Percentiles rank a stretch among this genome's conserved stretches.
phyloP scores from a whole-genome alignment of 2,888 invertebrate species.

The Drosophila phalerata region DNA sequence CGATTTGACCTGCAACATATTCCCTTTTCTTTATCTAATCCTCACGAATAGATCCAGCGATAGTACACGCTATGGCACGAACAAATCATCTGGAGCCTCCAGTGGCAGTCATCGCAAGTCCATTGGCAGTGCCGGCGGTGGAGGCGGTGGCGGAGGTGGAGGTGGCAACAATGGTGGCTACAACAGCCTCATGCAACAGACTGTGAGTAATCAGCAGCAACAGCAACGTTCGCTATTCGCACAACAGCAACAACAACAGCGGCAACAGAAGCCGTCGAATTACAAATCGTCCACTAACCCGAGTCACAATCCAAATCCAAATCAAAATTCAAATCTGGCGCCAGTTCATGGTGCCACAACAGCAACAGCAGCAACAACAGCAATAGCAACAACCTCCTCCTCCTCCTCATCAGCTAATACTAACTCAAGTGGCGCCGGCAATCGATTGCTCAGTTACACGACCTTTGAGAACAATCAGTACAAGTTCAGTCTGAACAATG shows the following conservation, averaged over 20 bases:
- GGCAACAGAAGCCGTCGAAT: slow-evolving; percentile 72
- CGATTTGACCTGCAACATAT: background rate
- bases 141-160: slow-evolving; percentile 64
- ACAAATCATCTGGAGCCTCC: slow-evolving; percentile 85
- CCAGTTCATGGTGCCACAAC: slow-evolving; percentile 76
- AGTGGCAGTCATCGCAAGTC: slow-evolving; percentile 85
- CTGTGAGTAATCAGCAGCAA: slow-evolving; percentile 85
- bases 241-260: slow-evolving; percentile 77
- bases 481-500: slow-evolving; percentile 85
- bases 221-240: slow-evolving; percentile 81
- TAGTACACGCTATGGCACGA: slow-evolving; percentile 87
- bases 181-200: slow-evolving; percentile 84
- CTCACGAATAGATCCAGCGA: slow-evolving; percentile 86
- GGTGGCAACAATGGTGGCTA: slow-evolving; percentile 69
- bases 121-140: slow-evolving; percentile 76
- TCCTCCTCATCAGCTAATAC: slow-evolving; percentile 51
- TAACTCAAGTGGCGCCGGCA: slow-evolving; percentile 66
- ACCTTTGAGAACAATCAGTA: slow-evolving; percentile 86
- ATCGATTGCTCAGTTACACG: slow-evolving; percentile 85
- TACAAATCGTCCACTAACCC: slow-evolving; percentile 79
- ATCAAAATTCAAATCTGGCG: slow-evolving; percentile 61
- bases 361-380: slow-evolving; percentile 2
- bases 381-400: background rate
- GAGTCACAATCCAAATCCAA: slow-evolving; percentile 52
- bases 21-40: background rate